phyloP scores from a whole-genome alignment of 2,113 vertebrate genomes.

The Zapus hudsonius region DNA sequence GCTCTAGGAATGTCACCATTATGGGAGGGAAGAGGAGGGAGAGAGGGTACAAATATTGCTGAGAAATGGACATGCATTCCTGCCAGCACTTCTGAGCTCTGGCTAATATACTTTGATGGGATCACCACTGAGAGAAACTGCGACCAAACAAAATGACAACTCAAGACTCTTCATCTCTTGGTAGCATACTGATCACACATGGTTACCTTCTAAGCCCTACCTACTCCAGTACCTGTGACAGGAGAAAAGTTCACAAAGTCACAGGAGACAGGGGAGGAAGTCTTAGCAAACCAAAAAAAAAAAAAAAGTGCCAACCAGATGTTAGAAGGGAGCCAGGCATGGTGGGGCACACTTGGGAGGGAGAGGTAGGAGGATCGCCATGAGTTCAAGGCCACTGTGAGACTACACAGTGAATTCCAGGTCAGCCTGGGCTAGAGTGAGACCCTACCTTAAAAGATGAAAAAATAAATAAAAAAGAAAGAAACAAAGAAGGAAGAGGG shows the following conservation, averaged over 20 bases:
- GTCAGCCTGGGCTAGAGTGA: no score
- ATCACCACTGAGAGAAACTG: neutral
- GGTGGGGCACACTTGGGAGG: no score
- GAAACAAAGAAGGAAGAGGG: no score
- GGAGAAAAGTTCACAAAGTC: neutral
- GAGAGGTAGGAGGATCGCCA: no score
- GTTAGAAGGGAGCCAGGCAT: no score
- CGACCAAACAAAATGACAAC: neutral
- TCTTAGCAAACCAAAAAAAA: neutral
- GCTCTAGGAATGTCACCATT: neutral
- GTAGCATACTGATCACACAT: neutral
- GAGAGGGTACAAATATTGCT: neutral
- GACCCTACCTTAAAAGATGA: no score
- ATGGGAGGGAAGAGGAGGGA: neutral
- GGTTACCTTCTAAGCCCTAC: neutral
- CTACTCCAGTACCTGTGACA: neutral
- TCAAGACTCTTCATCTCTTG: neutral
- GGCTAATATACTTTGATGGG: neutral
- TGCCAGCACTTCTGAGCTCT: neutral
- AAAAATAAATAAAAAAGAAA: neutral
- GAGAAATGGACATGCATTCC: neutral
- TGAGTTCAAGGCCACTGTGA: no score
- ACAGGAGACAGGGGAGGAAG: neutral
- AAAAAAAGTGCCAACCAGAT: neutral
- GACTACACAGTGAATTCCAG: no score